phyloP scores from a whole-genome alignment of 2,797 vertebrate species.

The Petrocephalus schoutedeni region DNA sequence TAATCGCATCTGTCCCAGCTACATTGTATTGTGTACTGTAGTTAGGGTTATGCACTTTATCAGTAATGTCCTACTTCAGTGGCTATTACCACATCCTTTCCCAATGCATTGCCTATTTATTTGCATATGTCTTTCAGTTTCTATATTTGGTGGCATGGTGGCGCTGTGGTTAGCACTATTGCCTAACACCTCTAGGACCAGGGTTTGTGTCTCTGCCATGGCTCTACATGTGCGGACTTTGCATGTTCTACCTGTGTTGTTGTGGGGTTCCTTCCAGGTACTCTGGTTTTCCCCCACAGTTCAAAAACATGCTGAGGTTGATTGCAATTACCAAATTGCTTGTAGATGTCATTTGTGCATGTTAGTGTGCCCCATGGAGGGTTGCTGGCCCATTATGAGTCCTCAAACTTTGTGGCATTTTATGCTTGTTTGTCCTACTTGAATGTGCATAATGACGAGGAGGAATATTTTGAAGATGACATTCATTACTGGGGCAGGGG shows the following conservation, averaged over 20 bases:
- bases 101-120: neutral
- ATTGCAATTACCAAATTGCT: neutral
- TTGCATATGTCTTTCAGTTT: neutral
- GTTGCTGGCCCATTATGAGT: neutral
- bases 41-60: neutral
- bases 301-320: neutral
- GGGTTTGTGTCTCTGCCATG: neutral
- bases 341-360: neutral
- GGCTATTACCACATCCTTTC: neutral
- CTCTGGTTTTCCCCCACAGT: neutral
- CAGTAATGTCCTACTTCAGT: neutral
- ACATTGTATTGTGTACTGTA: neutral
- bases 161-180: neutral
- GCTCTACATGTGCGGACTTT: neutral
- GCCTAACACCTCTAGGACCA: neutral
- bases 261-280: neutral
- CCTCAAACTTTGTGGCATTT: neutral
- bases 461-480: neutral
- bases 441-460: neutral
- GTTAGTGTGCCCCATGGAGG: neutral
- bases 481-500: neutral
- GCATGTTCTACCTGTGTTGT: neutral
- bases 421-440: neutral
- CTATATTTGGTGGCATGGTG: neutral
- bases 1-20: neutral